Conservation (phyloP, 2,113 vertebrate species). For the Epinephelus cyanopodus region DNA sequence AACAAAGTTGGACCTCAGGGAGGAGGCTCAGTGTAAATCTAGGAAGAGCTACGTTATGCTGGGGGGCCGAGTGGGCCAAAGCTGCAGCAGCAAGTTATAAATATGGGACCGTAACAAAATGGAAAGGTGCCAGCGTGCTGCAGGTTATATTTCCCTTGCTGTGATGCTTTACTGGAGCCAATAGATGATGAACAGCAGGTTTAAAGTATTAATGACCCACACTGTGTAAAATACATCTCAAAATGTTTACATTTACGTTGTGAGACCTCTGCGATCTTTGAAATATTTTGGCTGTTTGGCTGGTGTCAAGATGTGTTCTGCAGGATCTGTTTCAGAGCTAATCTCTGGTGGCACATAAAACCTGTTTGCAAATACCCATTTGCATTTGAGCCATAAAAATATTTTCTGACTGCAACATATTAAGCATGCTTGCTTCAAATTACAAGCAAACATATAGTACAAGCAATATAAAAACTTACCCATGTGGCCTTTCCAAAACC, state of each 20-base stretch:
- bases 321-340: slow-evolving; percentile 52
- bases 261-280: slow-evolving; percentile 12
- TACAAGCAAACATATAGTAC: slow-evolving; percentile 46
- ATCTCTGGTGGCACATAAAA: slow-evolving; percentile 61
- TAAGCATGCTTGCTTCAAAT: slow-evolving; percentile 48
- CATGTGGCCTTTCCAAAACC: slow-evolving; percentile 50
- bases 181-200: slow-evolving; percentile 57
- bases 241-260: slow-evolving; percentile 30
- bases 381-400: slow-evolving; percentile 54
- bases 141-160: slow-evolving; percentile 49
- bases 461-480: slow-evolving; percentile 37
- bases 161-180: slow-evolving; percentile 39
- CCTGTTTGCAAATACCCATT: slow-evolving; percentile 55
- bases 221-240: slow-evolving; percentile 47
- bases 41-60: slow-evolving; percentile 35
- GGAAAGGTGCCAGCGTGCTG: slow-evolving; percentile 61
- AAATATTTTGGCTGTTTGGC: slow-evolving; percentile 35
- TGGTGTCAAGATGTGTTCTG: slow-evolving; percentile 39
- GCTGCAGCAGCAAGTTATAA: slow-evolving; percentile 53
- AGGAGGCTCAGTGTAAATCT: slow-evolving; percentile 61
- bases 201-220: slow-evolving; percentile 57
- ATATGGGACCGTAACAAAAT: slow-evolving; percentile 43
- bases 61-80: slow-evolving; percentile 3
- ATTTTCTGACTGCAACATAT: slow-evolving; percentile 57
- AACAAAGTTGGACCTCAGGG: slow-evolving; percentile 66